Conservation (phyloP, 2,888 invertebrate species). For the Synanthedon andrenaeformis region DNA sequence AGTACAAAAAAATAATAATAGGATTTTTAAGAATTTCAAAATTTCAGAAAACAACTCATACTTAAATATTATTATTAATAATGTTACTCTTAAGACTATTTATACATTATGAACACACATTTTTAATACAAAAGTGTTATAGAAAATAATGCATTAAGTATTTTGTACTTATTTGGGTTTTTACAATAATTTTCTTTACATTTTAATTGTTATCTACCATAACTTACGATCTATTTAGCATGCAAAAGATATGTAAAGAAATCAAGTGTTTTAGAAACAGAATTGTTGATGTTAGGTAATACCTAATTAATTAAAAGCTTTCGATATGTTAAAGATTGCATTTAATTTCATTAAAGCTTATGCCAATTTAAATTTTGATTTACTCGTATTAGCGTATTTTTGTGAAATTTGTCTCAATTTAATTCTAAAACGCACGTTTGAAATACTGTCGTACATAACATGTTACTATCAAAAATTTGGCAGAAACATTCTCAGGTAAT, state of each 20-base stretch:
- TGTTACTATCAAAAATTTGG: no score
- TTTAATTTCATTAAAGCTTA: neutral
- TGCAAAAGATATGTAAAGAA: conserved; percentile 56
- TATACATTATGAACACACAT: conserved; percentile 41
- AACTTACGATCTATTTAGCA: conserved; percentile 23
- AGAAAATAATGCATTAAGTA: conserved; percentile 27
- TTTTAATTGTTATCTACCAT: conserved; percentile 10
- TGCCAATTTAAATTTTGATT: neutral
- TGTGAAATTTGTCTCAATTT: no score
- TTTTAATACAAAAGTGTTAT: conserved; percentile 17
- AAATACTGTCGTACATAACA: no score
- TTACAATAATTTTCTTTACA: conserved; percentile 4
- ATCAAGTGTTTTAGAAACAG: conserved; percentile 29
- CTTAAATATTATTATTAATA: conserved; percentile 4
- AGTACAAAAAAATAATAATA: no score
- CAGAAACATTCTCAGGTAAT: no score
- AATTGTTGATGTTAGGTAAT: conserved; percentile 12
- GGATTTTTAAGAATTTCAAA: no score
- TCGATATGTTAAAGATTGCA: neutral
- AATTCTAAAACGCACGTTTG: no score
- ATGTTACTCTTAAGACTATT: conserved; percentile 14
- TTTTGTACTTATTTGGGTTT: conserved; percentile 14
- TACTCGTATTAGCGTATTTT: neutral
- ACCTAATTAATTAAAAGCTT: neutral
- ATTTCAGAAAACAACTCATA: no score